Evolutionary conservation across 2,888 invertebrate genomes (phyloP), one percentile per base, ranked within the genome.

Genomic region (Yponomeuta malinellus): DNA sequence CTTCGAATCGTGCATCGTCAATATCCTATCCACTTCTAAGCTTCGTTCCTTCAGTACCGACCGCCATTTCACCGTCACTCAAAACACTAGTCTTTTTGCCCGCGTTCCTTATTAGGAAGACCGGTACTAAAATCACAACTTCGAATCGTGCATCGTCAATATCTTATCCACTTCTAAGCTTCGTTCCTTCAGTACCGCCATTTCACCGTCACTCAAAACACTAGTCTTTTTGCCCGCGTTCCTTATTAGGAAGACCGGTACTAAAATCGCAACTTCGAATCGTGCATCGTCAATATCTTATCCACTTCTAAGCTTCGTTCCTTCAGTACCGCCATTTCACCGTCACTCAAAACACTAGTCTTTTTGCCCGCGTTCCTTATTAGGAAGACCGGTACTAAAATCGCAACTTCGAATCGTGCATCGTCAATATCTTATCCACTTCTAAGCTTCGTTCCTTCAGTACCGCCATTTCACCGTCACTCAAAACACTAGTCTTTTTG

Each of bases 131-230:
- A 91, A 86, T 76, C 81, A 82, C 70, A 91, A 77, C 74, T 89
- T 92, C 72, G 87, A 86, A 70, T 93, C 93, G 71, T 90, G 85
- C 74, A 88, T 86, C 1, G 92, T 92, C 77, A 97, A 88, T 73
- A 95, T 90, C 80, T 93, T 95, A 74, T 96, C 96, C 0, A 95
- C 94, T 71, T 95, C 88, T 70, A 93, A 88, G 0, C 94, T 93
- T 72, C 96, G 90, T 29, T 93, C 88, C 74, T 93, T 88, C 72
- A 92, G 71, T 2, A 77, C 81, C 5, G 73, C 79, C 87, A 88
- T 86, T 63, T 92, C 90, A 2, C 79, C 75, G 0, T 84, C 87
- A 29, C 77, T 83, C 0, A 90, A 71, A 0, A 88, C 78, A 4
- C 75, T 80, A 10, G 83, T 84, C 43, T 91, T 90, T 52, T 43